phyloP scores from a whole-genome alignment of 2,797 vertebrate genomes.

The Hydrocynus forskahlii region DNA sequence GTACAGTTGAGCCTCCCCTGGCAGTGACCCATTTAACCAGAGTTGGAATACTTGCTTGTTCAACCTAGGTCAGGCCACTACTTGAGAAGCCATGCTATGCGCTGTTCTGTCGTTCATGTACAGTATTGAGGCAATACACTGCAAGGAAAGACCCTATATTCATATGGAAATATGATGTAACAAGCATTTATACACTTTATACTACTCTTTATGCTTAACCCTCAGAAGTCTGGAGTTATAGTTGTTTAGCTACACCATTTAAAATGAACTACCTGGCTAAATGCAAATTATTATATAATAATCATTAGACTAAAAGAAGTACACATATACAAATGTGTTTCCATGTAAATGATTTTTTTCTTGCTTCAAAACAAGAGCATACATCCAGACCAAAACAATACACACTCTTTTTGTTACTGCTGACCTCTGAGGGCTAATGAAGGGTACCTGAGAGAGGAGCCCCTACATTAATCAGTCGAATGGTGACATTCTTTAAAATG shows the following conservation, averaged over 20 bases:
- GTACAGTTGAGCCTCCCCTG: not conserved
- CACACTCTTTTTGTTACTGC: not conserved
- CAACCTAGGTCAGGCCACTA: not conserved
- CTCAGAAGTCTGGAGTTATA: not conserved
- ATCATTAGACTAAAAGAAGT: not conserved
- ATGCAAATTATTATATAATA: not conserved
- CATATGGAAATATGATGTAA: conserved; percentile 1
- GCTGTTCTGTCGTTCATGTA: not conserved
- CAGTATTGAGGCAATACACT: not conserved
- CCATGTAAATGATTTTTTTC: too few relatives aligned
- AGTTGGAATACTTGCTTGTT: conserved; percentile 3
- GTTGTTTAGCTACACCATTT: not conserved
- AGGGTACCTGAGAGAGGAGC: not conserved
- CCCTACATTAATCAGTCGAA: not conserved
- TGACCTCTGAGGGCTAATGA: not conserved
- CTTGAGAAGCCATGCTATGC: not conserved
- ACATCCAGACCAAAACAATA: too few relatives aligned
- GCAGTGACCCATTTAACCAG: not conserved
- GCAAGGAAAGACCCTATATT: not conserved
- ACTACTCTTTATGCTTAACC: not conserved
- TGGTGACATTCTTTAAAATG: not conserved
- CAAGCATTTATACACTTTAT: not conserved
- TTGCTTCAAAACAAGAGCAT: too few relatives aligned
- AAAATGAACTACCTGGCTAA: not conserved
- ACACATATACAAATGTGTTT: not conserved